phyloP scores from a whole-genome alignment of 2,797 vertebrate species.

The Hapalemur alaotrensis region DNA sequence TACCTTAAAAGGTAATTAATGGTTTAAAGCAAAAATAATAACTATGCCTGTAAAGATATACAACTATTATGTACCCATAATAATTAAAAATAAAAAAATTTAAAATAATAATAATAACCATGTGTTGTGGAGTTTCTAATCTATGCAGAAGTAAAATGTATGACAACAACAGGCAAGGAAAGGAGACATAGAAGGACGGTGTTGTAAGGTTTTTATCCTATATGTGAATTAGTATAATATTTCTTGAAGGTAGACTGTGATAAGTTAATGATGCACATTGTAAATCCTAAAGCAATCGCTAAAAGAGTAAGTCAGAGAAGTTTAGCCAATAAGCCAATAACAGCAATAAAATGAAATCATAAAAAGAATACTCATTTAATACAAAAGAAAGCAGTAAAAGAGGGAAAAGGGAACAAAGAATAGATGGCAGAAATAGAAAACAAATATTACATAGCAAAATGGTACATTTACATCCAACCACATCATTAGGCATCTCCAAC shows the following conservation, averaged over 20 bases:
- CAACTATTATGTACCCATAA: too few species aligned
- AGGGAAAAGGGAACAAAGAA: neutral
- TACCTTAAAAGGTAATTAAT: neutral
- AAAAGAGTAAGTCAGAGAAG: neutral
- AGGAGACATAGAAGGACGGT: neutral
- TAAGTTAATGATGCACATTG: neutral
- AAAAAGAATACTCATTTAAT: neutral
- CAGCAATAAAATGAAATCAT: neutral
- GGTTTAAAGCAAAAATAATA: neutral
- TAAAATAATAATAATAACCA: neutral
- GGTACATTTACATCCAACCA: neutral
- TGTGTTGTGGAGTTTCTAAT: neutral
- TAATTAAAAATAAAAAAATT: too few species aligned
- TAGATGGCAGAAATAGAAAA: neutral
- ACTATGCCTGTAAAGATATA: too few species aligned
- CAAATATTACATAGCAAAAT: neutral
- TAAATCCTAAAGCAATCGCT: neutral
- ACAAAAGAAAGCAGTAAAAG: neutral
- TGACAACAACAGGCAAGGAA: neutral
- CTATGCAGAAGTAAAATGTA: neutral
- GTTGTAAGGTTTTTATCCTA: too few species aligned
- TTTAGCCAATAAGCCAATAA: neutral
- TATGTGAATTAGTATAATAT: neutral
- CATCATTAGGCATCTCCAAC: neutral
- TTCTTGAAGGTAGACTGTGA: neutral